Evolutionary conservation across 2,888 invertebrate genomes (phyloP), one percentile per base, ranked within the genome.

Genomic region (Drosophila sordidula): DNA sequence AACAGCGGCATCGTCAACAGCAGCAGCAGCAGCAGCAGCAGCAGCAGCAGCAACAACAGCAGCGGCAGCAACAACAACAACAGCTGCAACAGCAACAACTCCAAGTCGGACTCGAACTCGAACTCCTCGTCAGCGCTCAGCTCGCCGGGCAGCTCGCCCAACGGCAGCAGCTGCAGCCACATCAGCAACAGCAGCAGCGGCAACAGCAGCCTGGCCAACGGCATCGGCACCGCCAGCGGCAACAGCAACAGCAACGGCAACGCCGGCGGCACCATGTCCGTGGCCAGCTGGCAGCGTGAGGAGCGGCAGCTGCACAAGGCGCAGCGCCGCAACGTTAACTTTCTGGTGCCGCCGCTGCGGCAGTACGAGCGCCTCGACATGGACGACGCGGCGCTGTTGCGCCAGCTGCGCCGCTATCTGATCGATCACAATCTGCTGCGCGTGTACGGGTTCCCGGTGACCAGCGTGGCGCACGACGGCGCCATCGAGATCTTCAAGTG

Each of bases 401-500:
- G 93, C 50, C 93, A 94, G 44, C 92, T 97, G 49, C 93, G 93
- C 1, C 93, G 93, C 59, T 95, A 96, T 91, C 89, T 95, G 18
- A 93, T 96, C 50, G 93, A 94, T 25, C 93, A 93, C 6, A 94
- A 94, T 75, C 93, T 95, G 66, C 93, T 96, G 91, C 93, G 94
- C 77, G 93, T 94, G 11, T 93, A 95, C 72, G 96, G 97, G 1
- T 97, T 95, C 87, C 97, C 97, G 0, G 93, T 96, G 6, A 95
- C 95, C 81, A 94, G 94, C 71, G 93, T 93, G 50, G 91, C 93
- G 9, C 93, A 94, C 74, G 94, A 94, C 2, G 94, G 94, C 39
- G 93, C 94, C 80, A 95, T 95, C 6, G 93, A 95, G 77, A 94
- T 95, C 57, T 94, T 94, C 89, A 94, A 95, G 84, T 93, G 93